Base-by-base conservation (phyloP, 2,113 vertebrate genomes). In the Dicentrarchus labrax region DNA sequence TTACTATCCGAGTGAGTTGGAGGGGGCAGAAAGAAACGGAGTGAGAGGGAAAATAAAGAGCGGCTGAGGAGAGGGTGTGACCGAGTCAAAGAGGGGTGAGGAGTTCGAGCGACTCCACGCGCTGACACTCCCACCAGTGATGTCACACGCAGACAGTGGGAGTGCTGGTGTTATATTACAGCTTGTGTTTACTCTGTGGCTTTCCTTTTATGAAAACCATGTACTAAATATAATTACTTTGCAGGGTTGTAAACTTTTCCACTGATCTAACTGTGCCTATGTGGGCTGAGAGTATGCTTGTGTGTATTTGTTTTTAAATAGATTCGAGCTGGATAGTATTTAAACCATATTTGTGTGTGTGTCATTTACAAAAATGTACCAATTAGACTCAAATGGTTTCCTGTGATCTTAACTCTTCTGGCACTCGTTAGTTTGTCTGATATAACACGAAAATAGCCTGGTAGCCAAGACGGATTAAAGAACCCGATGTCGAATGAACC, bases 191-290 rank as follows among this genome's bases (percentile, higher is more conserved):
- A 86, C 85, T 78, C 84, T 87, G 90, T 47, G 91, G 88, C 83
- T 91, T 90, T 87, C 41, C 65, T 64, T 86, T 89, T 87, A 83
- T 90, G 72, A 86, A 90, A 91, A 83, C 79, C 89, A 74, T 80
- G 76, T 67, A 76, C 88, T 88, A 88, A 92, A 92, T 88, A 90
- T 87, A 93, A 91, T 93, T 62, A 65, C 69, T 89, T 57, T 88
- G 68, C 69, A 77, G 77, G 60, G 53, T 70, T 90, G 87, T 83
- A 86, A 92, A 87, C 78, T 56, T 90, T 92, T 87, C 86, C 86
- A 88, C 80, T 82, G 57, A 80, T 91, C 79, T 86, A 72, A 85
- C 47, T 0, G 39, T 38, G 76, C 89, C 70, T 53, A n/a, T 74
- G 83, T 82, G 67, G 83, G 79, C 80, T 48, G 39, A n/a, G 64